A percentile compares a stretch with the other conserved stretches of the same genome.
Evolutionary conservation across 1,140 invertebrate species (phyloP).

Genomic region (Diachasmimorpha longicaudata): DNA sequence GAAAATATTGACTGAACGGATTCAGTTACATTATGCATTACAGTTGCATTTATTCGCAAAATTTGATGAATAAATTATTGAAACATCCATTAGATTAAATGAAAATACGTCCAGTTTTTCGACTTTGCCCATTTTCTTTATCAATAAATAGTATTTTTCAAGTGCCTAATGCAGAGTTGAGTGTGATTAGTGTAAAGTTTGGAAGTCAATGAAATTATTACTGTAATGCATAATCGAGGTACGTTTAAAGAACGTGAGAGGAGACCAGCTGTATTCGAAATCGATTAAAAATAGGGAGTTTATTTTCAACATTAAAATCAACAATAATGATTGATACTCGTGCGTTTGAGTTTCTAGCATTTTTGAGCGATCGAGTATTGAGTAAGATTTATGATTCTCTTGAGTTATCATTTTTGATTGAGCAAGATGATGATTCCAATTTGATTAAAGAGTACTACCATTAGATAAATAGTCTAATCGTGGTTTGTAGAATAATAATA

Average conservation of each 20-base stretch:
- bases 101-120: background rate
- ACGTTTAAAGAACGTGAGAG: conserved; percentile 18
- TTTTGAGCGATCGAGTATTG: conserved; percentile 20
- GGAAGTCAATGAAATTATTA: conserved; percentile 7
- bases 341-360: background rate
- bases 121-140: background rate
- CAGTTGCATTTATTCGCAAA: background rate
- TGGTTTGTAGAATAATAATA: background rate
- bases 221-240: conserved; percentile 26
- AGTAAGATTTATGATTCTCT: conserved; percentile 1
- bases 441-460: background rate
- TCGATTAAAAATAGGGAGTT: background rate
- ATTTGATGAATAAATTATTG: conserved; percentile 10
- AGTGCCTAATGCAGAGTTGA: background rate
- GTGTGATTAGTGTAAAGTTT: background rate
- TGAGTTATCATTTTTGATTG: conserved; percentile 9
- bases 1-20: conserved; percentile 48
- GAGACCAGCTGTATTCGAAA: conserved; percentile 14
- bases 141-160: background rate
- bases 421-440: conserved; percentile 19
- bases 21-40: conserved; percentile 25
- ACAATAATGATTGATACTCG: background rate
- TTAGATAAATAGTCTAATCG: background rate
- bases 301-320: conserved; percentile 8
- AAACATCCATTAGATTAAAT: conserved; percentile 1